Base-by-base conservation (phyloP, 64 coral and sea anemone genomes). In the Montipora efflorescens region DNA sequence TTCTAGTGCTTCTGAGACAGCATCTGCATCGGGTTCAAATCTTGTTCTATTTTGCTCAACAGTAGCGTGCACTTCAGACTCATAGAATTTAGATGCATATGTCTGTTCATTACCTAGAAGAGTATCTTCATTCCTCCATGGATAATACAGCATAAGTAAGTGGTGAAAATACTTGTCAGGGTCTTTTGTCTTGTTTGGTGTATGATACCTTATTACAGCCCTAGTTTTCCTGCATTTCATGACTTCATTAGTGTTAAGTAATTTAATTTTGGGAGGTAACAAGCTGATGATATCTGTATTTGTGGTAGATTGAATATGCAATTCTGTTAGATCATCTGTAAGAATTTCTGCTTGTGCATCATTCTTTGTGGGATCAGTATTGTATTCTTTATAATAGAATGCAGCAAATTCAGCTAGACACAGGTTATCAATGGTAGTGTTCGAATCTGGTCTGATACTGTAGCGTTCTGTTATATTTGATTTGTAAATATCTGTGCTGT, bases 401-500 rank as follows among this genome's bases (percentile, higher is more conserved):
- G 79, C 25, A 47, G 79, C 80, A 83, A 83, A 83, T 59, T 83
- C 47, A 57, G 80, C 80, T 19, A 83, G 52, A 83, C 80, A 83
- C 18, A 64, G 46, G 25, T n/a, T 74, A 88, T 88, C 59, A 25
- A 88, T 50, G 22, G 44, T 47, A 77, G 87, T 12, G 57, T 75
- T 52, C 19, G 21, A 53, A 23, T 77, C 11, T 48, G 87, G 87
- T 77, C 70, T 89, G 21, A 70, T 59, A 47, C 59, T 89, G 25
- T 85, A 75, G 55, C 62, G 82, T 67, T 79, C 4, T 13, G 58
- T 69, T 4, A 90, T 90, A 48, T 91, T 91, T 5, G 89, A 91
- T 67, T 91, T 91, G 44, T 91, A 91, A n/a, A 89, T 75, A 59
- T 80, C 80, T 15, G 90, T 92, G 18, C 90, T 76, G 67, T 92